Conservation (phyloP, 2,797 vertebrate genomes). For the Ptychadena robeensis region DNA sequence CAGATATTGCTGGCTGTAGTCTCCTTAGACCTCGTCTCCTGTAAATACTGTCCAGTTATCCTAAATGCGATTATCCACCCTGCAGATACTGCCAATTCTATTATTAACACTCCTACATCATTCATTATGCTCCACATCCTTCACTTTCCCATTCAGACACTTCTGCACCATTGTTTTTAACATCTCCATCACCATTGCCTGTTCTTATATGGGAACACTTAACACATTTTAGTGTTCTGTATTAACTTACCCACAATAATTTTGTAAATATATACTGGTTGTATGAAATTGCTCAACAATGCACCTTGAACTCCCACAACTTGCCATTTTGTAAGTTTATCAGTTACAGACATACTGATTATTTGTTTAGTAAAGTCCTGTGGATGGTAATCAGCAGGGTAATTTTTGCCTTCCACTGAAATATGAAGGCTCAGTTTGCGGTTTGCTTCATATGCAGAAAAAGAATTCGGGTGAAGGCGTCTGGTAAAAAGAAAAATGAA, state of each 20-base stretch:
- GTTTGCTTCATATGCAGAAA: conserved; percentile 83
- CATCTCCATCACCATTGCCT: too few species aligned
- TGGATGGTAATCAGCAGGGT: conserved; percentile 81
- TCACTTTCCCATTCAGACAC: too few species aligned
- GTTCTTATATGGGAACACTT: too few species aligned
- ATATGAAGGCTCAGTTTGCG: conserved; percentile 89
- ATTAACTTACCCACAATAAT: conserved; percentile 85
- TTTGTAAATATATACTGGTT: conserved; percentile 87
- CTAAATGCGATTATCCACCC: too few species aligned
- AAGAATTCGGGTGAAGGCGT: conserved; percentile 81
- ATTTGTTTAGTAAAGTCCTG: conserved; percentile 72
- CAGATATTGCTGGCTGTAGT: too few species aligned
- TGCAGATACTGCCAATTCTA: too few species aligned
- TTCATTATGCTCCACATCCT: too few species aligned
- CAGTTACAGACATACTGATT: conserved; percentile 89
- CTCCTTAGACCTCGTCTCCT: too few species aligned
- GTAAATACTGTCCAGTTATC: too few species aligned
- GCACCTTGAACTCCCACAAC: conserved; percentile 93
- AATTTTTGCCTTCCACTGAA: conserved; percentile 87
- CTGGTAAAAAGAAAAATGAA: conserved; percentile 68
- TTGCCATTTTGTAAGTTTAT: conserved; percentile 94
- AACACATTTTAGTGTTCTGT: too few species aligned
- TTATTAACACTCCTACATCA: too few species aligned
- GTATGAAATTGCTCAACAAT: conserved; percentile 90
- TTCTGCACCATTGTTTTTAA: too few species aligned